A percentile compares a stretch with the other conserved stretches of the same genome.
These are phyloP conservation scores for Cossypha dichroa DNA, from an alignment of 2,797 vertebrate species.

Conservation along the genomic window DNA sequence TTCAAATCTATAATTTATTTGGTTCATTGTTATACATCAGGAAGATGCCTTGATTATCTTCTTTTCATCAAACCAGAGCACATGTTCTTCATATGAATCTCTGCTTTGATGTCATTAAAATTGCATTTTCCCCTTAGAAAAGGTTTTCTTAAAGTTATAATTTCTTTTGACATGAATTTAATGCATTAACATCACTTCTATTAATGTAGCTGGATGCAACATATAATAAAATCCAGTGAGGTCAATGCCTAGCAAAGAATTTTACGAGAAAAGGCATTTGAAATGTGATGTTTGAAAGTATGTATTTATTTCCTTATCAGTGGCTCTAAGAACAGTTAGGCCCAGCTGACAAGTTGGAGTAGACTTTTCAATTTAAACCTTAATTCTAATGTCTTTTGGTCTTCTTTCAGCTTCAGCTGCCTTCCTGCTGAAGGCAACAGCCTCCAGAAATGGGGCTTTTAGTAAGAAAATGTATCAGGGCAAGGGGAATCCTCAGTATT, in stretches of 20 bases:
- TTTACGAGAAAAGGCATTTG: background rate
- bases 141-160: background rate
- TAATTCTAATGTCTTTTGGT: background rate
- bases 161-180: constrained; percentile 20
- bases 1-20: background rate
- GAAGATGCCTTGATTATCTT: background rate
- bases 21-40: background rate
- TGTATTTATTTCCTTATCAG: background rate
- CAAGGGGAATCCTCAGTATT: background rate
- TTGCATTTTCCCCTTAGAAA: constrained; percentile 7
- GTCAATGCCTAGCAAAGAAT: background rate
- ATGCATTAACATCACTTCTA: constrained; percentile 20
- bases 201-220: background rate
- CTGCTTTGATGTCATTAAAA: constrained; percentile 21
- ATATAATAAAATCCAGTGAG: background rate
- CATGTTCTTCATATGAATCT: background rate
- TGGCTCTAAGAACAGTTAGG: background rate
- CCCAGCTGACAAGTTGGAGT: background rate
- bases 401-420: background rate
- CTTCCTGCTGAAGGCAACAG: background rate
- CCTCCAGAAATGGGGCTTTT: background rate
- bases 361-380: background rate
- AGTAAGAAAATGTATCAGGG: background rate
- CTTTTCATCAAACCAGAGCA: background rate
- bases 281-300: background rate